phyloP scores from a whole-genome alignment of 1,140 invertebrate species.

The Drosophila fuyamai region DNA sequence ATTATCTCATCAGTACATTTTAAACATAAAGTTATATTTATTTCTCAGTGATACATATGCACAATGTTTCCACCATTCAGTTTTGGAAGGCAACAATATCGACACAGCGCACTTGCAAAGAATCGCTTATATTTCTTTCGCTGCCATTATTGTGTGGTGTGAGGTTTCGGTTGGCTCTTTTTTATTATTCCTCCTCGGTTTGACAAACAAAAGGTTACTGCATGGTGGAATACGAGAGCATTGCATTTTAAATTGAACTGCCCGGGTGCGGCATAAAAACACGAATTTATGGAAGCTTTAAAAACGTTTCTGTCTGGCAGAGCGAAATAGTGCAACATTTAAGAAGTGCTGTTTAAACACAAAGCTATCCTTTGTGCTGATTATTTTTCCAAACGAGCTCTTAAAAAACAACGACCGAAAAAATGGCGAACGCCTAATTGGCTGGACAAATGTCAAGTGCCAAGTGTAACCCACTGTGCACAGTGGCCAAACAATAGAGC shows the following conservation, averaged over 20 bases:
- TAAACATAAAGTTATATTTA: not conserved
- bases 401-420: not conserved
- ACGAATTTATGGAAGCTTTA: slow-evolving; percentile 18
- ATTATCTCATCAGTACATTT: no score
- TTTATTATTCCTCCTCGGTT: slow-evolving; percentile 26
- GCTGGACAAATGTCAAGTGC: slow-evolving; percentile 39
- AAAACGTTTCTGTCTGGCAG: not conserved
- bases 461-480: slow-evolving; percentile 38
- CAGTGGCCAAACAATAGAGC: slow-evolving; percentile 14
- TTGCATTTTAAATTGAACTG: slow-evolving; percentile 53
- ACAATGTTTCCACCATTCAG: slow-evolving; percentile 14
- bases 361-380: not conserved
- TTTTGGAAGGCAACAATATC: slow-evolving; percentile 33
- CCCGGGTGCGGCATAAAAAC: slow-evolving; percentile 31
- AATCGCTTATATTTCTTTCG: slow-evolving; percentile 36
- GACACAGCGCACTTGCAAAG: slow-evolving; percentile 43
- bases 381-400: slow-evolving; percentile 1
- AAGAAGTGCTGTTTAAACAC: not conserved
- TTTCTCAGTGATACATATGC: slow-evolving; percentile 15
- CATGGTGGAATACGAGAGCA: slow-evolving; percentile 26
- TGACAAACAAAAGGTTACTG: slow-evolving; percentile 49
- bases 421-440: slow-evolving; percentile 39
- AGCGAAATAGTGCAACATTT: not conserved
- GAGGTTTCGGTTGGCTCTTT: slow-evolving; percentile 29
- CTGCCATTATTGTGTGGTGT: slow-evolving; percentile 25